A percentile compares a stretch with the other conserved stretches of the same genome.
phyloP scores from a whole-genome alignment of 2,113 vertebrate species.

The Grammomys dolichurus region DNA sequence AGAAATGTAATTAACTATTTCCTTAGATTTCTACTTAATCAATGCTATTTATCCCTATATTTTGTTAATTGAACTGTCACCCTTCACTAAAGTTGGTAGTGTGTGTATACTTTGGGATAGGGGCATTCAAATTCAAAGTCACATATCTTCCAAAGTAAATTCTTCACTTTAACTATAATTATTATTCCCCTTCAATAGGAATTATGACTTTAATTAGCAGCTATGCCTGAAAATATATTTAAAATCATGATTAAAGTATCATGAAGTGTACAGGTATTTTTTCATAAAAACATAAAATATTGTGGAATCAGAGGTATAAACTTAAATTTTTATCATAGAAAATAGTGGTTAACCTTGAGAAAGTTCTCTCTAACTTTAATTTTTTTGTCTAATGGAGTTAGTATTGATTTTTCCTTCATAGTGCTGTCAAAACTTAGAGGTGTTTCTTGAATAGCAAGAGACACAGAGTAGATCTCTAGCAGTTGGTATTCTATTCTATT shows the following conservation, averaged over 20 bases:
- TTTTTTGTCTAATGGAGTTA: background rate
- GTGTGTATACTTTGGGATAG: constrained; percentile 14
- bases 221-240: background rate
- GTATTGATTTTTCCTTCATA: background rate
- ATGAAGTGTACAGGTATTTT: background rate
- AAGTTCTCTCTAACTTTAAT: background rate
- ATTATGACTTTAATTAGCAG: background rate
- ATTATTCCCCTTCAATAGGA: background rate
- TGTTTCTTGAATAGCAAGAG: background rate
- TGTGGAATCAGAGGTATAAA: background rate
- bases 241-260: constrained; percentile 15
- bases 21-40: constrained; percentile 72
- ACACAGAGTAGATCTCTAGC: background rate
- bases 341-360: background rate
- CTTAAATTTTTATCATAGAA: background rate
- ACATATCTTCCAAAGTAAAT: background rate
- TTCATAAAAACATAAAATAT: background rate
- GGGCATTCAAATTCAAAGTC: constrained; percentile 18
- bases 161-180: background rate
- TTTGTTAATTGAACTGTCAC: constrained; percentile 76
- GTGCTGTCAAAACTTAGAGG: background rate
- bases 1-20: constrained; percentile 74
- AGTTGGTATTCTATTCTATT: background rate
- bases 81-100: background rate
- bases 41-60: constrained; percentile 58